A percentile compares a stretch with the other conserved stretches of the same genome.
Conservation (phyloP, 1,140 invertebrate genomes). For the Riptortus pedestris region DNA sequence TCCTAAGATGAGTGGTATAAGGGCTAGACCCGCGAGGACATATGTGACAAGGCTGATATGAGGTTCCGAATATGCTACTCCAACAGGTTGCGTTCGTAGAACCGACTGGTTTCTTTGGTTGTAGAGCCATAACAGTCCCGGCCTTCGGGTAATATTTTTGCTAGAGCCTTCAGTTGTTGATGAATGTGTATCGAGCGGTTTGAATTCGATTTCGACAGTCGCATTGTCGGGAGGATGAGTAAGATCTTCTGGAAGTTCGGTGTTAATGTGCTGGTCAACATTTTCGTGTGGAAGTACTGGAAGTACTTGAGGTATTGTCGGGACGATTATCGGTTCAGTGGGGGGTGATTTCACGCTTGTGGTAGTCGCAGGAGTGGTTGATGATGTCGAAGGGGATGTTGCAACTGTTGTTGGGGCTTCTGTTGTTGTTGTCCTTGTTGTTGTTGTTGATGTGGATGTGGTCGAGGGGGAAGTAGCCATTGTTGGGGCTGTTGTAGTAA, state of each 20-base stretch:
- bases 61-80: slow-evolving; percentile 28
- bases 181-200: neutral
- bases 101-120: slow-evolving; percentile 11
- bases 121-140: slow-evolving; percentile 17
- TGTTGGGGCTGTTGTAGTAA: neutral
- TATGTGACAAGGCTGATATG: slow-evolving; percentile 44
- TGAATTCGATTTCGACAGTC: neutral
- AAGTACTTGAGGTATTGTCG: slow-evolving; percentile 8
- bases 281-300: neutral
- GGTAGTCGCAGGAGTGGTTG: slow-evolving; percentile 15
- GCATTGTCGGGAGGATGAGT: neutral
- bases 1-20: slow-evolving; percentile 46
- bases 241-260: neutral
- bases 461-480: neutral
- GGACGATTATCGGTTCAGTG: neutral
- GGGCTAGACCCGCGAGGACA: slow-evolving; percentile 46
- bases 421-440: slow-evolving; percentile 15
- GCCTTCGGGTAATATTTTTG: neutral
- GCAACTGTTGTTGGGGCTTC: neutral
- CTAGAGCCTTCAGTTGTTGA: neutral
- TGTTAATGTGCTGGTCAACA: neutral
- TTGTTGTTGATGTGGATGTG: slow-evolving; percentile 8
- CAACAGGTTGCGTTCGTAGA: slow-evolving; percentile 20
- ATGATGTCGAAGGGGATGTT: slow-evolving; percentile 15
- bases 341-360: neutral